Evolutionary conservation across 2,888 invertebrate genomes (phyloP).

Genomic region (Syrphus vitripennis): DNA sequence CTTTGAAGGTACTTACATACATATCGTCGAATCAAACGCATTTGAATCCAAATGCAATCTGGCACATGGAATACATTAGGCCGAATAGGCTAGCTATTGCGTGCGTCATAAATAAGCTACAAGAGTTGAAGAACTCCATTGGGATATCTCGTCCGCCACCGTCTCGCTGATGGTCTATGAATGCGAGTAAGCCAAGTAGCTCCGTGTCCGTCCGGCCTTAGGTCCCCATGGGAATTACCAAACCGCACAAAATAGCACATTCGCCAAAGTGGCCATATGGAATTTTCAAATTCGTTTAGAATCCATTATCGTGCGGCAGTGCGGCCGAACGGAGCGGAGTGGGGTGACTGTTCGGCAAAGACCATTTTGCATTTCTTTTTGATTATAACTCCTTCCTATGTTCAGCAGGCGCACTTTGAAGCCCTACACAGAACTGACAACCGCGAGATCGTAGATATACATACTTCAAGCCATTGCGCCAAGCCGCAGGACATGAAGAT

Average conservation of each 20-base stretch:
- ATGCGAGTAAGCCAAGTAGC: constrained; percentile 14
- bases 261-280: constrained; percentile 40
- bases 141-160: constrained; percentile 20
- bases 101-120: constrained; percentile 66
- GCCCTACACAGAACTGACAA: constrained; percentile 23
- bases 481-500: constrained; percentile 54
- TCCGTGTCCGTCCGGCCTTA: not conserved
- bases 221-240: constrained; percentile 47
- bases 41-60: constrained; percentile 60
- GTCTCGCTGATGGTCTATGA: no score
- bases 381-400: constrained; percentile 42
- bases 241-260: constrained; percentile 31
- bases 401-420: constrained; percentile 3
- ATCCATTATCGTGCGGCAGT: constrained; percentile 3
- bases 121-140: constrained; percentile 45
- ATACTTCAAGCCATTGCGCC: not conserved
- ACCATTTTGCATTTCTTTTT: constrained; percentile 51
- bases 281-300: constrained; percentile 25
- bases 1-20: not conserved
- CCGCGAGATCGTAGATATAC: constrained; percentile 17
- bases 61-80: constrained; percentile 65
- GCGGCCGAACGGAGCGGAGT: not conserved
- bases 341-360: not conserved
- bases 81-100: constrained; percentile 43
- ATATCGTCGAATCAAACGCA: constrained; percentile 47